Percentiles rank a stretch among this genome's conserved stretches.
Conservation (phyloP, 2,797 vertebrate species). For the Australoheros facetus region DNA sequence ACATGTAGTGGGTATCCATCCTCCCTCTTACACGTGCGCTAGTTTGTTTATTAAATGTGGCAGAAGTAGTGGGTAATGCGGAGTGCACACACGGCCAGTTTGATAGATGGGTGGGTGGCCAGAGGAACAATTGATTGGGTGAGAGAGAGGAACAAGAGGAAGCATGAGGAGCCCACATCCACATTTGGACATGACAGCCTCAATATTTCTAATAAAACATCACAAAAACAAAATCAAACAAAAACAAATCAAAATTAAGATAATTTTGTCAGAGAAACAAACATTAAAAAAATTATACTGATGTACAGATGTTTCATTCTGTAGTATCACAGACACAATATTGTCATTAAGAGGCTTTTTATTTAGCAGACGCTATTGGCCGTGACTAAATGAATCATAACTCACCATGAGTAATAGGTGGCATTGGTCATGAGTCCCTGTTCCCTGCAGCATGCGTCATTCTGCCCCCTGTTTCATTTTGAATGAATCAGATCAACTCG, state of each 20-base stretch:
- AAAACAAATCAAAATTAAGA: not conserved
- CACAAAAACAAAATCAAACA: not conserved
- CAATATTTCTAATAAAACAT: not conserved
- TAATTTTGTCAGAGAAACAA: not conserved
- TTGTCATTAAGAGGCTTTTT: not conserved
- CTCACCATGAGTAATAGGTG: not conserved
- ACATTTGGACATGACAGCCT: not conserved
- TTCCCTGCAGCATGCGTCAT: slow-evolving; percentile 1
- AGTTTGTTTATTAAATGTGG: slow-evolving; percentile 3
- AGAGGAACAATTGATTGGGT: not conserved
- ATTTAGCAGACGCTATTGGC: not conserved
- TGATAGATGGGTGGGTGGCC: not conserved
- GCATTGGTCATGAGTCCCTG: not conserved
- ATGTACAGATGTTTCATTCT: not conserved
- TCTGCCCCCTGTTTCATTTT: not conserved
- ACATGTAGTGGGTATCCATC: not conserved
- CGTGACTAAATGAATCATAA: slow-evolving; percentile 8
- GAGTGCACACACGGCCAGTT: not conserved
- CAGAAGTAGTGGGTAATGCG: not conserved
- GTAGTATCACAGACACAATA: not conserved
- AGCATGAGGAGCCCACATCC: not conserved
- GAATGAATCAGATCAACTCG: not conserved
- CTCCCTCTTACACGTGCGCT: not conserved
- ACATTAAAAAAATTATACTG: not conserved
- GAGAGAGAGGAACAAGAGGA: not conserved